Evolutionary conservation across 2,113 vertebrate genomes (phyloP).

Genomic region (Thamnaconus septentrionalis): DNA sequence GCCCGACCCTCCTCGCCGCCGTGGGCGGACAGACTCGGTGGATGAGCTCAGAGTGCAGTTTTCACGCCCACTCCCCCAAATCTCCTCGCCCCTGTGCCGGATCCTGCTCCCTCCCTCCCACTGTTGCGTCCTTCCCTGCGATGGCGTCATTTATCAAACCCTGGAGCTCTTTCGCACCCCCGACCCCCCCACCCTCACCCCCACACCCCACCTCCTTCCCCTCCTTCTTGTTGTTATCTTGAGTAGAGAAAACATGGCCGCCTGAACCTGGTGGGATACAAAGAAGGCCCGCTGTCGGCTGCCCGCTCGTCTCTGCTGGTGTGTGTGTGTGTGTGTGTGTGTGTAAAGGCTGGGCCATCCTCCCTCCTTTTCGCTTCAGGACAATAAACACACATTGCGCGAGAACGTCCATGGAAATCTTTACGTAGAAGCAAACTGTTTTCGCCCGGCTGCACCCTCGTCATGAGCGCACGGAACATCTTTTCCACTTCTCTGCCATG

Average conservation of each 20-base stretch:
- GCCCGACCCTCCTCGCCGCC: slow-evolving; percentile 38
- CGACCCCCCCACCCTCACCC: slow-evolving; percentile 11
- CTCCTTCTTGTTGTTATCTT: slow-evolving; percentile 50
- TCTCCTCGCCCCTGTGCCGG: slow-evolving; percentile 17
- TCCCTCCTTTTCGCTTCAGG: slow-evolving; percentile 25
- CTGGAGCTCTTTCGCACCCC: slow-evolving; percentile 14
- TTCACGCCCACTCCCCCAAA: slow-evolving; percentile 14
- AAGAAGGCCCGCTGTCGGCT: slow-evolving; percentile 47
- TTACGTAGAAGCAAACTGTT: neutral
- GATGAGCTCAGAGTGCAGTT: slow-evolving; percentile 43
- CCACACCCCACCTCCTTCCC: slow-evolving; percentile 1
- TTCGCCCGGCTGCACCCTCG: no score
- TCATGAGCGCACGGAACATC: no score
- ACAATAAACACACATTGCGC: slow-evolving; percentile 59
- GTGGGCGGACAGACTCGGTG: slow-evolving; percentile 55
- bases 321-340: slow-evolving; percentile 49
- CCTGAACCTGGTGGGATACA: slow-evolving; percentile 49
- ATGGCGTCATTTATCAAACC: slow-evolving; percentile 49
- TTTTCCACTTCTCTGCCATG: no score
- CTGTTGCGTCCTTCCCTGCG: slow-evolving; percentile 2
- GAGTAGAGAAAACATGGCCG: slow-evolving; percentile 58
- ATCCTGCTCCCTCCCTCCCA: slow-evolving; percentile 10
- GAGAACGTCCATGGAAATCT: slow-evolving; percentile 42
- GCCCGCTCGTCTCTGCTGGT: slow-evolving; percentile 48
- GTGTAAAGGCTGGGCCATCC: slow-evolving; percentile 40